Evolutionary conservation across 30 jellyfish, hydroid and myxozoan species (phyloP).

Genomic region (Turritopsis rubra): DNA sequence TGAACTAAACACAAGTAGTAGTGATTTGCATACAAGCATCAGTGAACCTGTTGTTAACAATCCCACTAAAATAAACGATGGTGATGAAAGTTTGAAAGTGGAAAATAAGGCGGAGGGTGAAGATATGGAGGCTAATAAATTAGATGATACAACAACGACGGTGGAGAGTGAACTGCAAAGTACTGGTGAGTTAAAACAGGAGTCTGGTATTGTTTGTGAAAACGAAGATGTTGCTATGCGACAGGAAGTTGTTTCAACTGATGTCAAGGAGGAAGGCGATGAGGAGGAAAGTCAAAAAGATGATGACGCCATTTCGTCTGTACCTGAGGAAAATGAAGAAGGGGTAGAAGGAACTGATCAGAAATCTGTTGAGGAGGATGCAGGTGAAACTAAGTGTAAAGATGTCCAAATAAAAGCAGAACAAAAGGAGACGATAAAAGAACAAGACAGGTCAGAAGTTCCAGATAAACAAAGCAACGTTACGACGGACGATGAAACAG

Average conservation of each 20-base stretch:
- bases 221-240: slow-evolving; percentile 4
- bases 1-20: background rate
- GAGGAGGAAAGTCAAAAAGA: slow-evolving; percentile 2
- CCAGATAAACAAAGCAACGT: background rate
- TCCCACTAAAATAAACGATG: background rate
- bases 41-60: background rate
- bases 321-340: background rate
- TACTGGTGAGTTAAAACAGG: background rate
- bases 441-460: background rate
- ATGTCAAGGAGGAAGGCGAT: slow-evolving; percentile 10
- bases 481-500: background rate
- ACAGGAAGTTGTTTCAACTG: background rate
- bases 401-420: background rate
- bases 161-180: background rate
- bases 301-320: background rate
- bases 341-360: background rate
- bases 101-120: background rate
- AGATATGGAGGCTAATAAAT: background rate
- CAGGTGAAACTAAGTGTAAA: background rate
- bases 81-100: background rate
- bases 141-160: background rate
- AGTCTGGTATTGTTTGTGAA: background rate
- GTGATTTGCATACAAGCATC: no score
- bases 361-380: background rate
- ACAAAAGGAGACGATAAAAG: background rate